Evolutionary conservation across 2,888 invertebrate species (phyloP), one percentile per base, ranked within the genome.

Genomic region (Cenopis cana): DNA sequence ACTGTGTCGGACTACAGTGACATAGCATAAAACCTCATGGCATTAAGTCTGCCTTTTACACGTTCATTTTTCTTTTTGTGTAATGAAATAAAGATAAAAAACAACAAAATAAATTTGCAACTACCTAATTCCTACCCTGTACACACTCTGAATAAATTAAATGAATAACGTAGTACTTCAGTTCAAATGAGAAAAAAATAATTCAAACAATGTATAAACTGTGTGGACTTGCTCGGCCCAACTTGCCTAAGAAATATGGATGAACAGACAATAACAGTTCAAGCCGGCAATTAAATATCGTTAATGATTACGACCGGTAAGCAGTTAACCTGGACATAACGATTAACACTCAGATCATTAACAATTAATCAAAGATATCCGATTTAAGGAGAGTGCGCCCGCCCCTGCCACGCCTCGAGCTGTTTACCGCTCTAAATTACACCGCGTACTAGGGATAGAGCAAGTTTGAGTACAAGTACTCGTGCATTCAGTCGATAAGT

Each of bases 291-390:
- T 82, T 81, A 79, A 77, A 76, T 75, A 78, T 74, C 75, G 75
- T 76, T 80, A 78, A 75, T 75, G 76, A 76, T 69, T 69, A 73
- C 67, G 67, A 77, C 76, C 74, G 74, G 76, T 76, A 76, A 76
- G 73, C 62, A 70, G 67, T 73, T 73, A 70, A 73, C 67, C 67
- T 67, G 74, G 79, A 78, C 79, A 76, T 74, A 79, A 74, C 80
- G 81, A 81, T 87, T 86, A 86, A 83, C 85, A 82, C 83, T 81
- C 78, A 72, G 74, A 84, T 88, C 86, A 89, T 89, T 89, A 90
- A 88, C 85, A 86, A 88, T 87, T 87, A 87, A 90, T 90, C 88
- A 90, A 89, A 36, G 66, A 33, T 57, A 36, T 61, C 61, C 69
- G 65, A 69, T 74, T 74, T 74, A 83, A 86, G 76, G 56, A 65